A percentile compares a stretch with the other conserved stretches of the same genome.
Evolutionary conservation across 2,113 vertebrate species (phyloP).

Genomic region (Spilogale gracilis): DNA sequence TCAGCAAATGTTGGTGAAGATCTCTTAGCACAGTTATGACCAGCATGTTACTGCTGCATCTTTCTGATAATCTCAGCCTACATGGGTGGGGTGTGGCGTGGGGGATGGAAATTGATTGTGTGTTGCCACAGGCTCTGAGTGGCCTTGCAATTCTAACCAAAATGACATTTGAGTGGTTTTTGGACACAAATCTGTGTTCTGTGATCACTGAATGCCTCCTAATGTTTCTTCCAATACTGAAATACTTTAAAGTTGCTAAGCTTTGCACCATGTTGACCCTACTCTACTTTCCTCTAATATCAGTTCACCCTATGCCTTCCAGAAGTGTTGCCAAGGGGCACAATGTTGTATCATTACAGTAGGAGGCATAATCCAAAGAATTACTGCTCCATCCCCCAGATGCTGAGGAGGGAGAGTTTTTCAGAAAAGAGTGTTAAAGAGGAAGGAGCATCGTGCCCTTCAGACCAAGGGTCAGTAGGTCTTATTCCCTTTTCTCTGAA

Average conservation of each 20-base stretch:
- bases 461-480: background rate
- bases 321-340: background rate
- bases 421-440: background rate
- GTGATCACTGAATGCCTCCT: slow-evolving; percentile 87
- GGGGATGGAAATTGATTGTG: slow-evolving; percentile 98
- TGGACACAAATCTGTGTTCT: slow-evolving; percentile 98
- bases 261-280: background rate
- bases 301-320: background rate
- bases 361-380: background rate
- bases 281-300: background rate
- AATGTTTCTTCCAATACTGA: background rate
- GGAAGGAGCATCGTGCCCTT: background rate
- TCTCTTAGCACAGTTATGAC: slow-evolving; percentile 91
- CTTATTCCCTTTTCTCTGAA: background rate
- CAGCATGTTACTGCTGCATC: slow-evolving; percentile 96
- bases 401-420: background rate
- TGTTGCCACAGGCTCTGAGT: slow-evolving; percentile 99
- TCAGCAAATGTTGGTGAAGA: slow-evolving; percentile 94
- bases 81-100: slow-evolving; percentile 82
- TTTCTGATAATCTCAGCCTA: slow-evolving; percentile 97
- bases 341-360: background rate
- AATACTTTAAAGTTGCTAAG: slow-evolving; percentile 5
- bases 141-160: slow-evolving; percentile 99
- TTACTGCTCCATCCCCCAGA: background rate
- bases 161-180: slow-evolving; percentile 98